Base-by-base conservation (phyloP, 2,113 vertebrate genomes). In the Stomatorhinus ivindoensis region DNA sequence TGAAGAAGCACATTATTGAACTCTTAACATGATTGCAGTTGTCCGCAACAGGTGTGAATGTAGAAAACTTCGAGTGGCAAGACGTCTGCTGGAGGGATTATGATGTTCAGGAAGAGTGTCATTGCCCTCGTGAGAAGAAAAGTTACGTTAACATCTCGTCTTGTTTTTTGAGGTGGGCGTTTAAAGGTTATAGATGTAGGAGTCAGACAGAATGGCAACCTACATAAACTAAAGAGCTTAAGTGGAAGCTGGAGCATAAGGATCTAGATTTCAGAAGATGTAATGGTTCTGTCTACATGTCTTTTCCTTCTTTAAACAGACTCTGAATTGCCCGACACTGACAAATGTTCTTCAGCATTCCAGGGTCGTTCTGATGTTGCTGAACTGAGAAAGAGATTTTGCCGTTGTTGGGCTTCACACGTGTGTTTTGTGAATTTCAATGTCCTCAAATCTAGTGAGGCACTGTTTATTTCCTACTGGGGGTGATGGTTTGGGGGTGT, bases 401-500 rank as follows among this genome's bases (percentile, higher is more conserved):
- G 88, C 93, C 90, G 92, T 91, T 92, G 93, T 93, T 91, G 91
- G 89, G 90, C 88, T 91, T 92, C 91, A 92, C 93, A 92, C 4
- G 53, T 89, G 91, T 93, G 46, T 90, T 91, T 92, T 88, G 91
- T 91, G 90, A 93, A 94, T 94, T 92, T 94, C 92, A 93, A 94
- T 92, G 90, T 91, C 73, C 50, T 47, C 87, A 90, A 91, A 92
- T 93, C 93, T 93, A 89, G 91, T 92, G 93, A 92, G 92, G 91
- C 91, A 93, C 87, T 89, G 88, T 91, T 93, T 90, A 80, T 93
- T 93, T 92, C 91, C 92, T 21, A 91, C 91, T 44, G 90, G 93
- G 92, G 92, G 91, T 94, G 95, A 94, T 94, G 93, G 93, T 94
- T 94, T 92, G 90, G 91, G 91, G 92, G 91, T 91, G 93, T 93